A percentile compares a stretch with the other conserved stretches of the same genome.
phyloP scores from a whole-genome alignment of 2,888 invertebrate species.

The Periphyllus acericola region DNA sequence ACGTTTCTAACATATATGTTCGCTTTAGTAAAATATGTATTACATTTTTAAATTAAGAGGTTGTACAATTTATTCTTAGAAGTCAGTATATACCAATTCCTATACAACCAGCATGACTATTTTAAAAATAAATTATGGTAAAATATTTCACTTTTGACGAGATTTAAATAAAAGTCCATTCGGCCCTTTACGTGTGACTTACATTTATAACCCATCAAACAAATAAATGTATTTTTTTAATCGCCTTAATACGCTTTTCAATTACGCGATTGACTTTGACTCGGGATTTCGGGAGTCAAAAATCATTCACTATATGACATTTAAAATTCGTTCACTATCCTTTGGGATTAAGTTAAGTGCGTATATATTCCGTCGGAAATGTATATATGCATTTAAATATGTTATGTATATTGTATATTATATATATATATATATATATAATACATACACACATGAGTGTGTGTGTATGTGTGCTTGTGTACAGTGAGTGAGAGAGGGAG shows the following conservation, averaged over 20 bases:
- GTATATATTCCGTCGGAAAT: neutral
- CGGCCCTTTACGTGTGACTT: neutral
- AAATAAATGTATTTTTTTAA: neutral
- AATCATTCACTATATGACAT: neutral
- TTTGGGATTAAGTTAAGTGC: neutral
- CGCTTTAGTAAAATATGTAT: conserved; percentile 16
- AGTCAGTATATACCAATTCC: neutral
- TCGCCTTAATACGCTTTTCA: neutral
- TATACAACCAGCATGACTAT: neutral
- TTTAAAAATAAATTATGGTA: neutral
- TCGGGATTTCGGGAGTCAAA: neutral
- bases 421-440: neutral
- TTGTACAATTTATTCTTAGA: neutral
- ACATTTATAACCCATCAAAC: neutral
- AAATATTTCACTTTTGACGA: neutral
- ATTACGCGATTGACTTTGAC: neutral
- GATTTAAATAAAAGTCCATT: conserved; percentile 6
- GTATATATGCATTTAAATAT: no score
- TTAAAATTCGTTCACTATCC: neutral
- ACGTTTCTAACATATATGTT: conserved; percentile 15
- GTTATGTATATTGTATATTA: no score
- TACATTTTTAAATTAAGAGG: neutral
- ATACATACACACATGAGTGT: no score
- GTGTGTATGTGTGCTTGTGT: neutral
- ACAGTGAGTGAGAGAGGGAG: no score